These are phyloP conservation scores for Sisyra terminalis DNA, from an alignment of 2,888 invertebrate genomes.

Conservation along the genomic window DNA sequence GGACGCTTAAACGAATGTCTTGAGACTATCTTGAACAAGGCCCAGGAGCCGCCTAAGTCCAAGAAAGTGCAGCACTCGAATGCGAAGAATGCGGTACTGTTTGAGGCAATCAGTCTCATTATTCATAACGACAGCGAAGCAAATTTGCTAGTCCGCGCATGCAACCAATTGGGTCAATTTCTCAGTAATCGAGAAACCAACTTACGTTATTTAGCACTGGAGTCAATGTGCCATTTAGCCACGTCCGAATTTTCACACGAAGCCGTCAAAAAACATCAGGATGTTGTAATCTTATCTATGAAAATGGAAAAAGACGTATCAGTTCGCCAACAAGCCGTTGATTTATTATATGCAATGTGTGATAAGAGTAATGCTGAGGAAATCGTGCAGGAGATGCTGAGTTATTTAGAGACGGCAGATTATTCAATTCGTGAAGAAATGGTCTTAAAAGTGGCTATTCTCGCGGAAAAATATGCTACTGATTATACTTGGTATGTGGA, in stretches of 20 bases:
- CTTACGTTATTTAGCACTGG: conserved; percentile 90
- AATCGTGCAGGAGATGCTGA: conserved; percentile 98
- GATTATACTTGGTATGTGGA: conserved; percentile 98
- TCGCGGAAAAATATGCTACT: conserved; percentile 98
- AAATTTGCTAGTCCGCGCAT: conserved; percentile 89
- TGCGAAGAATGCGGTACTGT: conserved; percentile 98
- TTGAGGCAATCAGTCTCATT: conserved; percentile 98
- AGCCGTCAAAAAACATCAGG: conserved; percentile 98
- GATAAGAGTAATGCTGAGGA: conserved; percentile 98
- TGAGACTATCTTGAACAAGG: conserved; percentile 96
- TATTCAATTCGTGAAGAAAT: conserved; percentile 99
- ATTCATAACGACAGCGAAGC: conserved; percentile 99
- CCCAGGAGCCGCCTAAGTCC: conserved; percentile 98
- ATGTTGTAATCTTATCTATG: conserved; percentile 96
- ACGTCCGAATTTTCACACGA: conserved; percentile 99
- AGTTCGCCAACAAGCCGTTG: conserved; percentile 94
- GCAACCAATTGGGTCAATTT: conserved; percentile 98
- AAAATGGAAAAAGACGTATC: conserved; percentile 99
- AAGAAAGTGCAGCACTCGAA: conserved; percentile 99
- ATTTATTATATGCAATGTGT: conserved; percentile 98
- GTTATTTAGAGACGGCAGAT: conserved; percentile 97
- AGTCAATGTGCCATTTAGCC: conserved; percentile 98
- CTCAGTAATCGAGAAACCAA: conserved; percentile 95
- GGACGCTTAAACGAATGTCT: conserved; percentile 94
- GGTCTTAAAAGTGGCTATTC: conserved; percentile 98